A percentile compares a stretch with the other conserved stretches of the same genome.
Conservation (phyloP, 2,113 vertebrate species). For the Eulacestoma nigropectus region DNA sequence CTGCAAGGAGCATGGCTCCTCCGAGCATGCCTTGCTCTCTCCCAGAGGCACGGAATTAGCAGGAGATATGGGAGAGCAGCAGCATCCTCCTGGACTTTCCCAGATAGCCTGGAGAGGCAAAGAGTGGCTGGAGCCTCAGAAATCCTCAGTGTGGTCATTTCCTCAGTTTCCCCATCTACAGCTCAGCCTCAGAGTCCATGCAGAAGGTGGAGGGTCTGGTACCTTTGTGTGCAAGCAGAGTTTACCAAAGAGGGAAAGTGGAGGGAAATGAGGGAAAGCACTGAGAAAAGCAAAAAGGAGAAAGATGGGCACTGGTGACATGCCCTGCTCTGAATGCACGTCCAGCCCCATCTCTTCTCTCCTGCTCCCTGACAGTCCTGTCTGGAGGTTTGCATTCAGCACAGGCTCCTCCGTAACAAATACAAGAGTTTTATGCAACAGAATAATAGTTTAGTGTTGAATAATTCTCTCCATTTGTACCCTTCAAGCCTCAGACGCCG, state of each 20-base stretch:
- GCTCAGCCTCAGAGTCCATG: neutral
- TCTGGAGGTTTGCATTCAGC: neutral
- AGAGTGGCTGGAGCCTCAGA: neutral
- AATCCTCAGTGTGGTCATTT: accelerated
- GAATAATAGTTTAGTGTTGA: slow-evolving; percentile 43
- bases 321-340: neutral
- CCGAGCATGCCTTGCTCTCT: accelerated
- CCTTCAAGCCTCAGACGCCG: neutral
- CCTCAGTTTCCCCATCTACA: neutral
- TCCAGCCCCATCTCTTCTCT: neutral
- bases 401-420: slow-evolving; percentile 6
- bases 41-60: accelerated
- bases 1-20: neutral
- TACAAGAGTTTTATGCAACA: neutral
- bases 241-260: neutral
- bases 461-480: slow-evolving; percentile 40
- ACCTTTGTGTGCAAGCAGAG: neutral
- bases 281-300: neutral
- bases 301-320: neutral
- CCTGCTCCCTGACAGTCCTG: neutral
- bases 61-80: neutral
- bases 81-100: neutral
- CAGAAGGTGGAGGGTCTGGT: neutral
- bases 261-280: neutral
- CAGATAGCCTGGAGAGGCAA: neutral